A percentile compares a stretch with the other conserved stretches of the same genome.
These are phyloP conservation scores for Zonitis immaculata DNA, from an alignment of 2,888 invertebrate species.

Conservation along the genomic window DNA sequence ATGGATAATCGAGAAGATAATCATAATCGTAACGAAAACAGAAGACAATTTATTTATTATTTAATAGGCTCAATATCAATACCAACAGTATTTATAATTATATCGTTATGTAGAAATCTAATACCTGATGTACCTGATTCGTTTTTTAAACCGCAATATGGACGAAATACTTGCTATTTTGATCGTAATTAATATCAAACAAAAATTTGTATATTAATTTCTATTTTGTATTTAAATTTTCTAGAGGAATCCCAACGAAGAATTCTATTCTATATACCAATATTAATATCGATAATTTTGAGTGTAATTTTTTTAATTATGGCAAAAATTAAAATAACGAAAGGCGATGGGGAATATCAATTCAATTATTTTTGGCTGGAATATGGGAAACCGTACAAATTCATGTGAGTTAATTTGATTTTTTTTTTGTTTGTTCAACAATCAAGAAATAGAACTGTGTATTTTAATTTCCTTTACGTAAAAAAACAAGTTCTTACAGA, in stretches of 20 bases:
- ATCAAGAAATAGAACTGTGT: too few species aligned
- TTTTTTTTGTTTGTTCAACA: too few species aligned
- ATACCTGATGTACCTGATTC: slow-evolving; percentile 34
- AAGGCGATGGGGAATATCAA: slow-evolving; percentile 13
- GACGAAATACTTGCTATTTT: slow-evolving; percentile 31
- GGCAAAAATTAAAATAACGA: slow-evolving; percentile 18
- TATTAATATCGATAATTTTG: slow-evolving; percentile 25
- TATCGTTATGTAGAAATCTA: slow-evolving; percentile 29
- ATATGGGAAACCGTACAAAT: slow-evolving; percentile 24
- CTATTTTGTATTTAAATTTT: slow-evolving; percentile 11
- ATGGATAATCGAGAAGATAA: not conserved
- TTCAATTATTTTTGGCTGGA: slow-evolving; percentile 26
- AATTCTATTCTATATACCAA: slow-evolving; percentile 27
- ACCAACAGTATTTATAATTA: slow-evolving; percentile 26
- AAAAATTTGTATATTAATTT: too few species aligned
- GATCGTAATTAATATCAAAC: slow-evolving; percentile 38
- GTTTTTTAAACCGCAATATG: slow-evolving; percentile 32
- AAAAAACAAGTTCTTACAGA: too few species aligned
- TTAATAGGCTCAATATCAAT: slow-evolving; percentile 22
- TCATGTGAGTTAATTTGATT: slow-evolving; percentile 37
- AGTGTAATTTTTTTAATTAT: slow-evolving; percentile 19
- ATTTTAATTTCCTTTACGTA: too few species aligned
- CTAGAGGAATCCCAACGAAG: slow-evolving; percentile 19
- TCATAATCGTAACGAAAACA: not conserved
- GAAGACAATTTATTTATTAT: slow-evolving; percentile 23